Evolutionary conservation across 2,113 vertebrate genomes (phyloP), one percentile per base, ranked within the genome.

Genomic region (Phyllopteryx taeniolatus): DNA sequence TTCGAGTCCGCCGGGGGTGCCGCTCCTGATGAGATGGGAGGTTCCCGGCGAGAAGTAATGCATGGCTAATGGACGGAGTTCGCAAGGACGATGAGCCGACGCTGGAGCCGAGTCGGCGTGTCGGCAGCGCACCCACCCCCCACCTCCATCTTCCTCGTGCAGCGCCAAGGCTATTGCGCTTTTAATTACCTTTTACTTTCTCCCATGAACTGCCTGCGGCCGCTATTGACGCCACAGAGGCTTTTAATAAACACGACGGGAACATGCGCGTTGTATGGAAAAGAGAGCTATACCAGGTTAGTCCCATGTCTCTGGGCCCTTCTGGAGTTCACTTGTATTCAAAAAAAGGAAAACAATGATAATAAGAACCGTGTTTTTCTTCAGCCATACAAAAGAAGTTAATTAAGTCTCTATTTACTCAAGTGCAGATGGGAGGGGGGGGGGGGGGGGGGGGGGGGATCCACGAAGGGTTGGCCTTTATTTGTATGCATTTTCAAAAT

Each of bases 161-260:
- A 35, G 13, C 27, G 62, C 68, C 76, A 51, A 72, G 54, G 69
- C 79, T 80, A 78, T 87, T 86, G 73, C 83, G 78, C 85, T 85
- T 87, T 88, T 89, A 92, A 92, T 91, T 91, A 91, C 83, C 83
- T 89, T 88, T 81, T 79, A 80, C 77, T 83, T 31, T 31, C 57
- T 35, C 31, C 31, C 77, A 47, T 82, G 81, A 80, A 90, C 75
- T 79, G 91, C 90, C 87, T 70, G 79, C 68, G 89, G 90, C 84
- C 82, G 70, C 81, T 79, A 87, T 89, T 89, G 88, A 88, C 82
- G 81, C 80, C 74, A 77, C 71, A 75, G 64, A 72, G 80, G 75
- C 71, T 75, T 66, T 75, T 65, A 72, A 76, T 74, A 76, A 75
- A 72, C 85, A 88, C 77, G 85, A 81, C 49, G 47, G 81, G 81